Evolutionary conservation across 2,888 invertebrate genomes (phyloP).

Genomic region (Diogma glabrata): DNA sequence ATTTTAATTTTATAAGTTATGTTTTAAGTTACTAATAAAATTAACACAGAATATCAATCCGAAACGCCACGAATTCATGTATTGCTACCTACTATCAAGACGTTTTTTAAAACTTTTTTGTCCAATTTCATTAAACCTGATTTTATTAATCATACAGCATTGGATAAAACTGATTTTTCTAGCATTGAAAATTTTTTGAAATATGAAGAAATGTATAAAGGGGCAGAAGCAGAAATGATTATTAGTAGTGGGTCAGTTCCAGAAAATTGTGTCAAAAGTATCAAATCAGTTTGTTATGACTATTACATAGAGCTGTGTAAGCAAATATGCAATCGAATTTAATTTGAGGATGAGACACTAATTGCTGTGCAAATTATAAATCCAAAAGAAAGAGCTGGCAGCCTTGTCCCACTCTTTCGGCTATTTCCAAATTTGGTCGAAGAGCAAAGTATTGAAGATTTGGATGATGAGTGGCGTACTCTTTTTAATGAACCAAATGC

Average conservation of each 20-base stretch:
- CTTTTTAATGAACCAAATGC: no score
- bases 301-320: conserved; percentile 12
- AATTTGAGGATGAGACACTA: conserved; percentile 13
- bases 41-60: not conserved
- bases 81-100: not conserved
- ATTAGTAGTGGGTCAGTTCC: not conserved
- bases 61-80: not conserved
- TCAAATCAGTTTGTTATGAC: conserved; percentile 8
- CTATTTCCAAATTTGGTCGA: conserved; percentile 11
- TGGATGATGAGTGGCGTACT: conserved; percentile 15
- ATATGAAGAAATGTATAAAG: conserved; percentile 10
- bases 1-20: not conserved
- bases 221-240: conserved; percentile 11
- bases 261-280: not conserved
- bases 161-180: not conserved
- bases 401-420: not conserved
- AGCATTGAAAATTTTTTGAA: conserved; percentile 6
- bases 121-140: not conserved
- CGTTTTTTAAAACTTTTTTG: not conserved
- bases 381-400: conserved; percentile 9
- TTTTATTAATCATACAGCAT: not conserved
- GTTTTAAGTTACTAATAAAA: no score
- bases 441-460: conserved; percentile 10
- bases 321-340: conserved; percentile 12
- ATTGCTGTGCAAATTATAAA: conserved; percentile 11